Evolutionary conservation across 1,140 invertebrate genomes (phyloP).

Genomic region (Leptinotarsa texana): DNA sequence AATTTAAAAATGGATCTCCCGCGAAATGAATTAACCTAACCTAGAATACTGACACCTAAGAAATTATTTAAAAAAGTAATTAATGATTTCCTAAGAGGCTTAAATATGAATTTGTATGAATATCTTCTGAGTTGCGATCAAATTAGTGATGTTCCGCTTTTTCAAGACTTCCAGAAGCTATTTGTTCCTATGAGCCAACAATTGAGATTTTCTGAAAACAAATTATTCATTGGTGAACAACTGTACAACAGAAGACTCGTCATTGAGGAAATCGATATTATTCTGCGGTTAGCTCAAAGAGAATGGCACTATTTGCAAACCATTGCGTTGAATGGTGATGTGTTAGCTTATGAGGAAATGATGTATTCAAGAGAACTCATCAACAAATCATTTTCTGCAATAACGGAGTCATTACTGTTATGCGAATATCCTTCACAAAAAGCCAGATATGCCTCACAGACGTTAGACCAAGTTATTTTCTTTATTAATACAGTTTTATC

Average conservation of each 20-base stretch:
- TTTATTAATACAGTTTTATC: conserved; percentile 29
- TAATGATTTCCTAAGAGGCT: no score
- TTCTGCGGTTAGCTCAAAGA: conserved; percentile 36
- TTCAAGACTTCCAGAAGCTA: conserved; percentile 1
- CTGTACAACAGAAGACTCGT: conserved; percentile 34
- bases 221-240: conserved; percentile 29
- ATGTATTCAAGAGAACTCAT: conserved; percentile 35
- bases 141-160: not conserved
- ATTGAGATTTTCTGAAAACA: not conserved
- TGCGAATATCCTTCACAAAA: conserved; percentile 28
- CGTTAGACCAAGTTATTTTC: conserved; percentile 29
- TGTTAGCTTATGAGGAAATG: conserved; percentile 25
- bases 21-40: no score
- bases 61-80: no score
- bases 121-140: conserved; percentile 24
- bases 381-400: conserved; percentile 33
- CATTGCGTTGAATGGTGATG: conserved; percentile 34
- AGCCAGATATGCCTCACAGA: conserved; percentile 22
- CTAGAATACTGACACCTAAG: no score
- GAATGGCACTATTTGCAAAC: conserved; percentile 45
- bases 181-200: not conserved
- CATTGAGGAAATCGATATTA: conserved; percentile 40
- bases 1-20: no score
- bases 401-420: conserved; percentile 30
- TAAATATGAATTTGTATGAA: not conserved